phyloP scores from a whole-genome alignment of 2,888 invertebrate genomes.

The Bimastos eiseni region DNA sequence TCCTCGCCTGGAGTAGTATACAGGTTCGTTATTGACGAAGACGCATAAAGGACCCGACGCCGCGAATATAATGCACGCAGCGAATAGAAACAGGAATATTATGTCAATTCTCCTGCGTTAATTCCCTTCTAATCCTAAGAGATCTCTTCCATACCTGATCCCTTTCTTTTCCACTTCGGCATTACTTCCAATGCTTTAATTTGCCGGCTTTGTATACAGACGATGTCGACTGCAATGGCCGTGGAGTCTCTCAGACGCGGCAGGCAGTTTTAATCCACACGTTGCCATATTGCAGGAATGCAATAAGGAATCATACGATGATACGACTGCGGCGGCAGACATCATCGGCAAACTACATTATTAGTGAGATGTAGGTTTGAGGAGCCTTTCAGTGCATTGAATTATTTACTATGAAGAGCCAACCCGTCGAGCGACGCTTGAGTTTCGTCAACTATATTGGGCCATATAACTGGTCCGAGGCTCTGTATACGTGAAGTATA shows the following conservation, averaged over 20 bases:
- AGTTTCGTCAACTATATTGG: neutral
- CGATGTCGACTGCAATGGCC: neutral
- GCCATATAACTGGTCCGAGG: neutral
- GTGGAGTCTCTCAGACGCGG: neutral
- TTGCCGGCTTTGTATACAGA: neutral
- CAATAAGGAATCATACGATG: neutral
- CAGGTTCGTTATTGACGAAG: neutral
- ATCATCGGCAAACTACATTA: neutral
- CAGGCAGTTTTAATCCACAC: neutral
- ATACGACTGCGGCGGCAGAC: neutral
- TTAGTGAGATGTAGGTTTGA: neutral
- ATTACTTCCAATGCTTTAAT: neutral
- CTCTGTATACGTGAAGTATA: neutral
- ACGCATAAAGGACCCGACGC: neutral
- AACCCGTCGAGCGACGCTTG: neutral
- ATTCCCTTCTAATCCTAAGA: neutral
- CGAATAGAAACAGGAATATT: neutral
- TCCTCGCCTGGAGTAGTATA: too few species aligned
- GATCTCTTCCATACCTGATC: neutral
- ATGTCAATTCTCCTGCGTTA: neutral
- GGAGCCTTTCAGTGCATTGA: neutral
- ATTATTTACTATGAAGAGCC: neutral
- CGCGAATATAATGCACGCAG: neutral
- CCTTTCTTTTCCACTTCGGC: constrained; percentile 1
- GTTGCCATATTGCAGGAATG: constrained; percentile 13